A percentile compares a stretch with the other conserved stretches of the same genome.
Conservation (phyloP, 1,140 invertebrate species). For the Polypedilum vanderplanki region DNA sequence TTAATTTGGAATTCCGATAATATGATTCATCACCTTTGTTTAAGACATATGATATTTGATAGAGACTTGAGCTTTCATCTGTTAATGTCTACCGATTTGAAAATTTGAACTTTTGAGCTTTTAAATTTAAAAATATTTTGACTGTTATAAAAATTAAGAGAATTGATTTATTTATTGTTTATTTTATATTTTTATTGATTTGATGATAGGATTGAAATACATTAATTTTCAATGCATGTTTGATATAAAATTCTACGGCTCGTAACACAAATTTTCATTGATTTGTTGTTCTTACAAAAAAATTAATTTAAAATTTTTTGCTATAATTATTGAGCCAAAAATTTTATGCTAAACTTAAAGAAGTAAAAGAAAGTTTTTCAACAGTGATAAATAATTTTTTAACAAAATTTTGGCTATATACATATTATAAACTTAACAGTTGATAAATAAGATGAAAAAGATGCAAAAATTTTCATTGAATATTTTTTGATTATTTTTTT, state of each 20-base stretch:
- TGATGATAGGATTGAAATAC: conserved; percentile 18
- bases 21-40: too few relatives aligned
- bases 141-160: too few relatives aligned
- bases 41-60: too few relatives aligned
- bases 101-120: too few relatives aligned
- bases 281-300: not conserved
- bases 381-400: not conserved
- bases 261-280: not conserved
- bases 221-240: conserved; percentile 2
- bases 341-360: not conserved
- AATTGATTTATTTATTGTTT: too few relatives aligned
- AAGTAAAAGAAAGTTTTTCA: not conserved
- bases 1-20: too few relatives aligned
- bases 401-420: not conserved
- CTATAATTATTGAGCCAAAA: not conserved
- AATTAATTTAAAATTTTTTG: not conserved
- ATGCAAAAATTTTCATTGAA: not conserved
- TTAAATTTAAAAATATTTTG: too few relatives aligned
- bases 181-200: not conserved
- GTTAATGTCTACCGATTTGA: too few relatives aligned
- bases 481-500: conserved; percentile 6
- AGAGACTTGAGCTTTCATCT: too few relatives aligned
- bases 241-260: conserved; percentile 6
- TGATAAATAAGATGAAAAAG: not conserved
- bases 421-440: not conserved